A percentile compares a stretch with the other conserved stretches of the same genome.
Evolutionary conservation across 2,113 vertebrate genomes (phyloP).

Genomic region (Phylloscopus trochilus): DNA sequence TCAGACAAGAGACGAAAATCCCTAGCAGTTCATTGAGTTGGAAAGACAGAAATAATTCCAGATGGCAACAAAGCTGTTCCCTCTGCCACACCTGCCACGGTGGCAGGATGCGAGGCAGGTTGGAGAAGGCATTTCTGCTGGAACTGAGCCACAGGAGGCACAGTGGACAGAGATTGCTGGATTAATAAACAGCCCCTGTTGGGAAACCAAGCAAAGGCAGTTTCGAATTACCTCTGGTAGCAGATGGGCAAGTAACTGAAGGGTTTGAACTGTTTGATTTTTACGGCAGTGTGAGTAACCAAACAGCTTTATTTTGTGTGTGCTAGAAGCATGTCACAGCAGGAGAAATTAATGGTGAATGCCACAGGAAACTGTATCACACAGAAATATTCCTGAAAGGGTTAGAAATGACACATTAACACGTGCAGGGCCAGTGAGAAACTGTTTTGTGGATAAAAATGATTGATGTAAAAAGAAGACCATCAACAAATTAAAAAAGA

Average conservation of each 20-base stretch:
- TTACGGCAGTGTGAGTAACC: not conserved
- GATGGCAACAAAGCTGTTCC: not conserved
- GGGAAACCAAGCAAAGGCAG: not conserved
- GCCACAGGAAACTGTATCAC: not conserved
- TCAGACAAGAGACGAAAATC: not conserved
- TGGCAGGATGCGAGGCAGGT: not conserved
- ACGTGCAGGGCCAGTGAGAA: not conserved
- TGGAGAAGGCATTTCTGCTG: not conserved
- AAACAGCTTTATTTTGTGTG: not conserved
- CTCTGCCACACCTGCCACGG: not conserved
- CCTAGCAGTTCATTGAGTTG: not conserved
- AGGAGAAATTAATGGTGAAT: not conserved
- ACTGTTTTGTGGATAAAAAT: not conserved
- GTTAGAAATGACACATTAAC: not conserved
- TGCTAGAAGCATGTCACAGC: not conserved
- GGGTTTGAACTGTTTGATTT: not conserved
- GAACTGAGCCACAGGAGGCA: not conserved
- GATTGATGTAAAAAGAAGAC: not conserved
- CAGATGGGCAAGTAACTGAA: not conserved
- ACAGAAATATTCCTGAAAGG: not conserved
- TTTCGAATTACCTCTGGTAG: not conserved
- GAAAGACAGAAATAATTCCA: conserved; percentile 20
- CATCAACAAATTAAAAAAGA: not conserved
- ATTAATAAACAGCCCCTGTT: not conserved
- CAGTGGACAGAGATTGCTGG: not conserved